A percentile compares a stretch with the other conserved stretches of the same genome.
These are phyloP conservation scores for Corbicula japonica DNA, from an alignment of 2,888 invertebrate species.

Conservation along the genomic window DNA sequence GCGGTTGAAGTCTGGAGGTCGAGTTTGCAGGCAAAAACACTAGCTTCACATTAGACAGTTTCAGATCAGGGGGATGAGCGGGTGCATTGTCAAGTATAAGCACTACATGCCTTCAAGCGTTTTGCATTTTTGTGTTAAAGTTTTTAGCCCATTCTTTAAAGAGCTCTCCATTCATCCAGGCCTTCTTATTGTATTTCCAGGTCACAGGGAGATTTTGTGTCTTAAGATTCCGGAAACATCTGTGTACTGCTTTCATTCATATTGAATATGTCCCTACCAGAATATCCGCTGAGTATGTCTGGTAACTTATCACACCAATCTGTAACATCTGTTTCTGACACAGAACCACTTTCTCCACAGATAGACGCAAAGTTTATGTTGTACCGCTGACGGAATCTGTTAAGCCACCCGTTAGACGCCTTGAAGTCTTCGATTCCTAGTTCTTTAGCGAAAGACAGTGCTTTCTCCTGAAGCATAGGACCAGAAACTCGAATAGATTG, in stretches of 20 bases:
- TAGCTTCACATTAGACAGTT: conserved; percentile 18
- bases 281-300: not conserved
- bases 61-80: conserved; percentile 8
- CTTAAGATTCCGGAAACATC: not conserved
- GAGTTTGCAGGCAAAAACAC: conserved; percentile 35
- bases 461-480: too few relatives aligned
- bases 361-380: not conserved
- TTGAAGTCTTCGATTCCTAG: not conserved
- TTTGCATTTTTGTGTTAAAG: conserved; percentile 23
- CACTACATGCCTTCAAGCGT: not conserved
- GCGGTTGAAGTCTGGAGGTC: conserved; percentile 23
- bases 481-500: too few relatives aligned
- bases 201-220: conserved; percentile 22
- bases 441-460: not conserved
- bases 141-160: conserved; percentile 28
- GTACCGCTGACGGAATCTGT: not conserved
- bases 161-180: conserved; percentile 40
- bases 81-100: conserved; percentile 28
- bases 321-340: not conserved
- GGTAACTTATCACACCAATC: not conserved
- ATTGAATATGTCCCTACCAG: too few relatives aligned
- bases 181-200: conserved; percentile 39
- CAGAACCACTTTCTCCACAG: not conserved
- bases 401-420: conserved; percentile 8
- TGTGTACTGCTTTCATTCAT: too few relatives aligned